Conservation (phyloP, 2,888 invertebrate genomes). For the Ditula angustiorana region DNA sequence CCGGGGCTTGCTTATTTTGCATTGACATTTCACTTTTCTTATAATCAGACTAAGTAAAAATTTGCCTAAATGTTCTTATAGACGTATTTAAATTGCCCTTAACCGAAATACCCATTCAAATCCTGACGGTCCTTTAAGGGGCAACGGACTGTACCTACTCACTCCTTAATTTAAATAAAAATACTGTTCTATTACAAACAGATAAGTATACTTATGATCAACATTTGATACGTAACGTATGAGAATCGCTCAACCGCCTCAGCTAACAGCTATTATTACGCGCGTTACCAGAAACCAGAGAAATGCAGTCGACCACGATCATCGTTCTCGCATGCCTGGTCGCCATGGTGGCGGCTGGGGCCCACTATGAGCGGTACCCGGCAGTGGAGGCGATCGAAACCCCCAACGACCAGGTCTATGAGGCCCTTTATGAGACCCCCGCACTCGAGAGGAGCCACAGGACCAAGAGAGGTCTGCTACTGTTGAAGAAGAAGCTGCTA, state of each 20-base stretch:
- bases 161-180: not conserved
- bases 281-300: slow-evolving; percentile 53
- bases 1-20: no score
- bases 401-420: slow-evolving; percentile 53
- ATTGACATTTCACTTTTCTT: no score
- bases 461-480: slow-evolving; percentile 72
- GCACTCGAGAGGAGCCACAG: slow-evolving; percentile 69
- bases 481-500: slow-evolving; percentile 77
- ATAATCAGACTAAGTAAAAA: no score
- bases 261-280: slow-evolving; percentile 4
- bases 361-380: slow-evolving; percentile 55
- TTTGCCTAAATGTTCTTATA: no score
- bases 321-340: slow-evolving; percentile 72
- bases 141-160: no score
- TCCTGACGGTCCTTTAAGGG: no score
- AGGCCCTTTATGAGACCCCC: slow-evolving; percentile 60
- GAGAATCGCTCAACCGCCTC: not conserved
- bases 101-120: no score
- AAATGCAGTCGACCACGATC: slow-evolving; percentile 75
- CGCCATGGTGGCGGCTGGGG: slow-evolving; percentile 63
- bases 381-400: slow-evolving; percentile 52
- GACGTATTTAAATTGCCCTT: no score
- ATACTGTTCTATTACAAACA: not conserved
- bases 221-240: not conserved
- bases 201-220: not conserved